Base-by-base conservation (phyloP, 2,113 vertebrate species). In the Mesocricetus auratus region DNA sequence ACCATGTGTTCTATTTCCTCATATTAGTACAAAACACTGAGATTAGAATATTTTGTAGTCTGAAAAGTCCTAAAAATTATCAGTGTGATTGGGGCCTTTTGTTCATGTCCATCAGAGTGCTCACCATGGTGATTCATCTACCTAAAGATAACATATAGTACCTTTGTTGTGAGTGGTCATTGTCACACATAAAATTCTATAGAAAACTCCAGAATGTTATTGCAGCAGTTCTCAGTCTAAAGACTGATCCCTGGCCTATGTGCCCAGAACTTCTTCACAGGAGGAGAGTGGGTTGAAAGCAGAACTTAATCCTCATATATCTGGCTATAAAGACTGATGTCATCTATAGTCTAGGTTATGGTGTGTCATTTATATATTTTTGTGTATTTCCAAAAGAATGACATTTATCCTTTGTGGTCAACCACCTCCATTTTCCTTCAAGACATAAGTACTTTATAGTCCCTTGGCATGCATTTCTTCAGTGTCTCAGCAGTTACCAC, bases 41-140 rank as follows among this genome's bases (percentile, higher is more conserved):
- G 0, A 45, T 62, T 89, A 73, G 64, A 85, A 0, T 78, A n/a
- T 86, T 90, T 73, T 78, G 33, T 89, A 24, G 21, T 85, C 87
- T 96, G 66, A 53, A 66, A 90, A 42, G 64, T 88, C 26, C 39
- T 90, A 86, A 53, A 94, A 91, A 42, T 79, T 79, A 69, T n/a
- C 92, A 86, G 39, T 90, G 78, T 53, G 33, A 64, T 82, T 69
- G 26, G 68, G 22, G 81, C 50, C 39, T 68, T 85, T 97, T 82
- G 62, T 19, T 93, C 60, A 66, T 89, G 73, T 33, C 19, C 66
- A 26, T 79, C 71, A 86, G 7, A 66, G 7, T 62, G 17, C 19
- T 92, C 29, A 50, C 45, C 22, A 10, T 36, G 79, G 56, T 24
- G 93, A 47, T 83, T 93, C 17, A 82, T 64, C 68, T 89, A 86